phyloP scores from a whole-genome alignment of 2,113 vertebrate genomes.

The Eolophus roseicapilla region DNA sequence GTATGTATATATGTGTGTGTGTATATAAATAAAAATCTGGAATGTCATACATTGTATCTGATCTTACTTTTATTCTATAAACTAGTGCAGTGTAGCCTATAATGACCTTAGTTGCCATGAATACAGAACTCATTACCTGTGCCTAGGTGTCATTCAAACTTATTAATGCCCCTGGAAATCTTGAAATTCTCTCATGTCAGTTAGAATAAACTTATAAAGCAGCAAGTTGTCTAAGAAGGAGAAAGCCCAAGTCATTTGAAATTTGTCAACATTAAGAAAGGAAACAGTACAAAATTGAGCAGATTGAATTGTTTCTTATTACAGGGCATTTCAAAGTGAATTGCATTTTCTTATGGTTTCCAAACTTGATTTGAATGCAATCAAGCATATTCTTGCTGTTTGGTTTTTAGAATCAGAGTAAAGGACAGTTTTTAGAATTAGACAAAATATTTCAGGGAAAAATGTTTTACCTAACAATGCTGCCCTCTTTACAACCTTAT shows the following conservation, averaged over 20 bases:
- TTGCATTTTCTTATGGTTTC: not conserved
- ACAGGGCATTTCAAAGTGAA: not conserved
- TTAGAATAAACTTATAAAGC: not conserved
- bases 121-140: not conserved
- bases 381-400: not conserved
- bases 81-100: not conserved
- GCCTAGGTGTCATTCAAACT: not conserved
- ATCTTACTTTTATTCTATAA: not conserved
- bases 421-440: not conserved
- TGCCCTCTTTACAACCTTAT: not conserved
- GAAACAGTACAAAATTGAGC: not conserved
- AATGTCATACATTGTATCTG: not conserved
- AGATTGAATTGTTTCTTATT: not conserved
- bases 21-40: not conserved
- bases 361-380: not conserved
- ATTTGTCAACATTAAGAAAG: not conserved
- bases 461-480: not conserved
- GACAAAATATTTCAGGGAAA: not conserved
- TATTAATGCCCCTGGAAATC: not conserved
- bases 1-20: not conserved
- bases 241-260: not conserved
- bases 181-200: not conserved
- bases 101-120: not conserved
- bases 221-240: not conserved
- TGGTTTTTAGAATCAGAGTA: not conserved